Evolutionary conservation across 2,888 invertebrate genomes (phyloP), one percentile per base, ranked within the genome.

Genomic region (Drosophila koepferae): DNA sequence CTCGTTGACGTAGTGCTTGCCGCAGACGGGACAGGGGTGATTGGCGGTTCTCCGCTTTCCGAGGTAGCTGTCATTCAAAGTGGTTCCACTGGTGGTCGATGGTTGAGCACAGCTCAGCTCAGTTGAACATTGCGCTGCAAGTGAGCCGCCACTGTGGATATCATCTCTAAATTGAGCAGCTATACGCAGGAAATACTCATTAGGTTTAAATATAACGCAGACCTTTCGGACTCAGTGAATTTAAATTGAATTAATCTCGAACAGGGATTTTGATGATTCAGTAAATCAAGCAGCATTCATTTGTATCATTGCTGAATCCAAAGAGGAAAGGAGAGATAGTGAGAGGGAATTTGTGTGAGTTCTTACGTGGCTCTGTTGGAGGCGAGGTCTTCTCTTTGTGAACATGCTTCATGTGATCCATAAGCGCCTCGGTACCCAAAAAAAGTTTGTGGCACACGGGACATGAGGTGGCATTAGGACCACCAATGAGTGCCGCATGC

Each of bases 341-440:
- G 40, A n/a, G 40, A n/a, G 3, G 1, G 3, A 20, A 9, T 41
- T 18, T 18, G n/a, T 14, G 9, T 2, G 18, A 9, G 6, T 20
- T 20, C 81, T 76, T 74, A 87, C 87, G 78, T 63, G 81, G 76
- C 55, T 77, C 82, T 54, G 54, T 64, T 7, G 62, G 43, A 3
- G 56, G 48, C 4, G 72, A 71, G 10, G 82, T 97, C 44, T 97
- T 98, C 92, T 98, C 98, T 95, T 98, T 98, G 94, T 98, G 98
- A 63, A 97, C 97, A 93, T 97, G 97, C 94, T 98, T 98, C 98
- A 98, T 98, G 93, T 98, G 98, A 94, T 98, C 98, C 95, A 98
- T 97, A 74, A 98, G 95, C 66, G 97, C 97, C 94, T 98, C 98
- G 80, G 97, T 97, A 85, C 97, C 97, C 91, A 98, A 96, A 94